Evolutionary conservation across 1,140 invertebrate species (phyloP).

Genomic region (Matsumurasca onukii): DNA sequence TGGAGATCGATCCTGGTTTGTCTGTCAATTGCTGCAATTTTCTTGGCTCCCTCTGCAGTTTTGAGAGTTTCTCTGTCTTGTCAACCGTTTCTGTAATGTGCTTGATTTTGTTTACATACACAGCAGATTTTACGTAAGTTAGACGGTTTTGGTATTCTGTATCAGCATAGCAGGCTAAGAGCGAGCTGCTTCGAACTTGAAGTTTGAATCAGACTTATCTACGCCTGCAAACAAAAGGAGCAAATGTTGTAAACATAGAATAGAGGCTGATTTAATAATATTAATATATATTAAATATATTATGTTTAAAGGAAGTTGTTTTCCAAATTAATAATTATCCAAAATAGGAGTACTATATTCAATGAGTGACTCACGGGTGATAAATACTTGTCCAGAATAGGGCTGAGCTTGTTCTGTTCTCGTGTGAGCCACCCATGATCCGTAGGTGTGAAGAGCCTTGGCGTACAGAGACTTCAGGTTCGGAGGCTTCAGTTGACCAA

Average conservation of each 20-base stretch:
- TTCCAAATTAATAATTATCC: too few species aligned
- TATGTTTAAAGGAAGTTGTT: too few species aligned
- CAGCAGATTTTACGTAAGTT: conserved; percentile 59
- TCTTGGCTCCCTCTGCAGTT: neutral
- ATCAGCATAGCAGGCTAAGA: conserved; percentile 80
- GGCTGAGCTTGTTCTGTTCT: conserved; percentile 69
- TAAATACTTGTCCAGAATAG: conserved; percentile 61
- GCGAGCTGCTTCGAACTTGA: conserved; percentile 56
- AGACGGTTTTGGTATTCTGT: conserved; percentile 77
- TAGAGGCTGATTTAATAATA: too few species aligned
- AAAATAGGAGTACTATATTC: conserved; percentile 2
- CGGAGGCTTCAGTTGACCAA: conserved; percentile 1
- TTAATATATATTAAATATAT: too few species aligned
- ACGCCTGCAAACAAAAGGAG: conserved; percentile 10
- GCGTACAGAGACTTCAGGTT: conserved; percentile 20
- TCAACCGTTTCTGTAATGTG: conserved; percentile 7
- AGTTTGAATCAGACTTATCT: conserved; percentile 1
- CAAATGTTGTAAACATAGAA: too few species aligned
- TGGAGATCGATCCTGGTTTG: conserved; percentile 22
- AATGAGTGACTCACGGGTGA: conserved; percentile 39
- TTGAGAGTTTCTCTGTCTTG: neutral
- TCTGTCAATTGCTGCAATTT: neutral
- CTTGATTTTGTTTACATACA: conserved; percentile 55
- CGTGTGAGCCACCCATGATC: conserved; percentile 74
- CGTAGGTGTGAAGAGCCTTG: conserved; percentile 59